Evolutionary conservation across 2,113 vertebrate species (phyloP).

Genomic region (Ardeotis arabs): DNA sequence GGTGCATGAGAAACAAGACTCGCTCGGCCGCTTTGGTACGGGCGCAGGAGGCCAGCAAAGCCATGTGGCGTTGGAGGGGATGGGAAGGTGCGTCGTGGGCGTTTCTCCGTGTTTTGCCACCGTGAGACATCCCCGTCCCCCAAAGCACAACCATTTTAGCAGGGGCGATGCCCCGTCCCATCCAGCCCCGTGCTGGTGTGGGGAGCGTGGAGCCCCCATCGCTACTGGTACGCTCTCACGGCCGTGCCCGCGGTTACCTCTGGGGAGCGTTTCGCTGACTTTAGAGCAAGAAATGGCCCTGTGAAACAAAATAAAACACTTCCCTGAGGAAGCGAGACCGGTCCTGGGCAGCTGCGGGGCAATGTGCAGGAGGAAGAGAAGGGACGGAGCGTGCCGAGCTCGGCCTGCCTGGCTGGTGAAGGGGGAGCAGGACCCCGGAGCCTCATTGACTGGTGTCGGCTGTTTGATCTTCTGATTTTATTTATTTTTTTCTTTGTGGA

Average conservation of each 20-base stretch:
- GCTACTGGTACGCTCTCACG: fast-evolving
- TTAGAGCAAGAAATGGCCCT: background rate
- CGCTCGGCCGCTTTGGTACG: background rate
- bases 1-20: background rate
- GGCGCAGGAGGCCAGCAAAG: background rate
- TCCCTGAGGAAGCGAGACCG: fast-evolving
- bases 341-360: background rate
- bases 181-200: fast-evolving
- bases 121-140: background rate
- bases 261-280: background rate
- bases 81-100: fast-evolving
- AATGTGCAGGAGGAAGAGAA: background rate
- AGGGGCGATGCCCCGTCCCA: fast-evolving
- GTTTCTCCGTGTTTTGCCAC: background rate
- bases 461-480: background rate
- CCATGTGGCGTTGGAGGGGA: background rate
- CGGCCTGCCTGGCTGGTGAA: background rate
- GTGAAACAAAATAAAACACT: background rate
- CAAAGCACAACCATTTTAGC: too few relatives aligned
- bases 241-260: background rate
- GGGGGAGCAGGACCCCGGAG: background rate
- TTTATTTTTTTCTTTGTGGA: background rate
- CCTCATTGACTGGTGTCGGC: fast-evolving
- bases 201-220: fast-evolving
- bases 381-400: background rate